Percentiles rank a stretch among this genome's conserved stretches.
phyloP scores from a whole-genome alignment of 1,140 invertebrate genomes.

The Microplitis demolitor region DNA sequence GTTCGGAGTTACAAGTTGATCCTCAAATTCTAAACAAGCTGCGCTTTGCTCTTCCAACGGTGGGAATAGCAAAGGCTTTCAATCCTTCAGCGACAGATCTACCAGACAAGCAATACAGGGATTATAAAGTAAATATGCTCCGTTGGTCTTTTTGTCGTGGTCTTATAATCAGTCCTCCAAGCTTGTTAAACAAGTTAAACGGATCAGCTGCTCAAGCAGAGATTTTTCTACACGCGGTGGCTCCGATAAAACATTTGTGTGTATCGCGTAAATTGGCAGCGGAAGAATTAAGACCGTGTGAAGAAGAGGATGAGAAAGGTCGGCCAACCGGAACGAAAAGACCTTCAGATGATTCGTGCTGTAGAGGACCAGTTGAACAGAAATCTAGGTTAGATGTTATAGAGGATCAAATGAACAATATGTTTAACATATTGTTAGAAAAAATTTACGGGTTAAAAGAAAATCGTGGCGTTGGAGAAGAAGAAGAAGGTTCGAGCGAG shows the following conservation, averaged over 20 bases:
- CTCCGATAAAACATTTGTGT: background rate
- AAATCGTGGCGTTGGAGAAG: too few species aligned
- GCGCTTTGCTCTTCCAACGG: slow-evolving; percentile 31
- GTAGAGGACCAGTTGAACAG: too few species aligned
- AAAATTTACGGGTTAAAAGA: too few species aligned
- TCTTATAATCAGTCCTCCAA: slow-evolving; percentile 26
- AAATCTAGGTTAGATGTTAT: too few species aligned
- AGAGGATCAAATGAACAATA: too few species aligned
- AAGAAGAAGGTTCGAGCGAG: too few species aligned
- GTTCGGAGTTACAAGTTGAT: slow-evolving; percentile 24
- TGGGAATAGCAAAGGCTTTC: slow-evolving; percentile 29
- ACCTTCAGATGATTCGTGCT: too few species aligned
- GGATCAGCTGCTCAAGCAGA: slow-evolving; percentile 7
- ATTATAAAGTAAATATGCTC: slow-evolving; percentile 33
- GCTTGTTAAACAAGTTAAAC: background rate
- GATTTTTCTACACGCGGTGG: background rate
- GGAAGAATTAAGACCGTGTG: background rate
- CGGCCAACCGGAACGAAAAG: background rate
- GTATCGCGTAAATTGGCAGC: background rate
- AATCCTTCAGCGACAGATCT: slow-evolving; percentile 16
- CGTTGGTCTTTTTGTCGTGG: slow-evolving; percentile 33
- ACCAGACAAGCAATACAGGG: slow-evolving; percentile 27
- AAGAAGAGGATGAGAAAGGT: background rate
- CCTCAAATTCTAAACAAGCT: slow-evolving; percentile 34
- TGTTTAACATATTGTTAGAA: too few species aligned